phyloP scores from a whole-genome alignment of 2,113 vertebrate genomes.

The Heptranchias perlo region DNA sequence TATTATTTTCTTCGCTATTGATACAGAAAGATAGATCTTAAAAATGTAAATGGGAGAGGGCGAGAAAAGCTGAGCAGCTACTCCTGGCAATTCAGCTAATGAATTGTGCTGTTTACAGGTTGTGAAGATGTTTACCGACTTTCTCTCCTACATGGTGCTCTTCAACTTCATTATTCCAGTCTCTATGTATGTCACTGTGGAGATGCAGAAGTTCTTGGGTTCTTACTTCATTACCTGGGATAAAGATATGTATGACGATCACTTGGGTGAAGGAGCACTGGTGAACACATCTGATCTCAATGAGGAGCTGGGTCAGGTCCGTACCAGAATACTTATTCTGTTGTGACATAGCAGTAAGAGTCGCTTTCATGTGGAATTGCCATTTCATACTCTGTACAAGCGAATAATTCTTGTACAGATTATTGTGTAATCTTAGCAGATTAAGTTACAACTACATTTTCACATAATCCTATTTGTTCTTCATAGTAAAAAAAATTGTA shows the following conservation, averaged over 20 bases:
- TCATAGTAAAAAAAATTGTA: not conserved
- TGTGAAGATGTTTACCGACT: conserved; percentile 93
- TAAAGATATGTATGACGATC: conserved; percentile 86
- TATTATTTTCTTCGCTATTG: not conserved
- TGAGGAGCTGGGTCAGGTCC: conserved; percentile 94
- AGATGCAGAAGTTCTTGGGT: conserved; percentile 98
- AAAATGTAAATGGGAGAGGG: not conserved
- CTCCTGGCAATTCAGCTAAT: not conserved
- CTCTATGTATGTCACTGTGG: conserved; percentile 98
- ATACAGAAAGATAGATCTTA: not conserved
- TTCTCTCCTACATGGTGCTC: conserved; percentile 97
- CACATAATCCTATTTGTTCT: not conserved
- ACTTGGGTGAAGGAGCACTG: conserved; percentile 85
- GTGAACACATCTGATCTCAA: conserved; percentile 98
- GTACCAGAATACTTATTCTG: conserved; percentile 21
- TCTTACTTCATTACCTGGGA: conserved; percentile 98
- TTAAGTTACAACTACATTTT: not conserved
- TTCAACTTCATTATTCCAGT: conserved; percentile 99
- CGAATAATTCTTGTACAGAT: not conserved
- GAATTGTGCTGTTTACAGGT: conserved; percentile 59
- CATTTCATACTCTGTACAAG: not conserved
- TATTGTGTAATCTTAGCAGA: not conserved
- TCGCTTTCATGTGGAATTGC: not conserved
- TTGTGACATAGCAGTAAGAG: not conserved
- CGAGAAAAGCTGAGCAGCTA: not conserved